Percentiles rank a stretch among this genome's conserved stretches.
These are phyloP conservation scores for Rapana venosa DNA, from an alignment of 2,888 invertebrate species.

Conservation along the genomic window DNA sequence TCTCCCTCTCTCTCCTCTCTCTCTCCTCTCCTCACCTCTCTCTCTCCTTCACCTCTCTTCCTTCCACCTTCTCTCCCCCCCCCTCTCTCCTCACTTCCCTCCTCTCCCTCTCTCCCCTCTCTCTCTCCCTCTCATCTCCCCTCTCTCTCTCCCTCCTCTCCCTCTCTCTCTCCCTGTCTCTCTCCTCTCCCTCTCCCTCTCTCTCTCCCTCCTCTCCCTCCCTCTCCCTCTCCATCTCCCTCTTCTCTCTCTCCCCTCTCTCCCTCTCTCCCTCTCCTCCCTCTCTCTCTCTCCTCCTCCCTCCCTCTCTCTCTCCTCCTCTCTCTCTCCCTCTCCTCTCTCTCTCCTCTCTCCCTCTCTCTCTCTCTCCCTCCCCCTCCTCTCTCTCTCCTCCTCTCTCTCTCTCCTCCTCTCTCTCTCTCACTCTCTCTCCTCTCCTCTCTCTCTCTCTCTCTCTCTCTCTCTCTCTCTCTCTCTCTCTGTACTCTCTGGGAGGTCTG, in stretches of 20 bases:
- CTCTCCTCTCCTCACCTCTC: background rate
- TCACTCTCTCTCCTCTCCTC: background rate
- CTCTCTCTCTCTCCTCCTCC: background rate
- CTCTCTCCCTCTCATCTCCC: no score
- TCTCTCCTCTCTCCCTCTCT: background rate
- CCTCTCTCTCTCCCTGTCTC: background rate
- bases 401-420: background rate
- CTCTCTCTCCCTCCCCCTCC: background rate
- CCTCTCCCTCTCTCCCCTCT: no score
- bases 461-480: background rate
- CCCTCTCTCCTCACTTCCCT: no score
- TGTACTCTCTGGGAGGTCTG: background rate
- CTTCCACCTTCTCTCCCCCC: no score
- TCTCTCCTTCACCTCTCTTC: background rate
- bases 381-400: background rate
- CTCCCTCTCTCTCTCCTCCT: background rate
- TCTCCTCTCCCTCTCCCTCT: background rate
- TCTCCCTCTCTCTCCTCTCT: no score
- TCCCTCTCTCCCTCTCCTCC: background rate
- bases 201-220: background rate
- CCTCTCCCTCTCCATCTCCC: background rate
- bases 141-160: no score
- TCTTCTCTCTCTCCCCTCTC: background rate
- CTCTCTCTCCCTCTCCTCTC: background rate
- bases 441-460: background rate